Conservation (phyloP, 2,888 invertebrate genomes). For the Lycocerus yunnanus region DNA sequence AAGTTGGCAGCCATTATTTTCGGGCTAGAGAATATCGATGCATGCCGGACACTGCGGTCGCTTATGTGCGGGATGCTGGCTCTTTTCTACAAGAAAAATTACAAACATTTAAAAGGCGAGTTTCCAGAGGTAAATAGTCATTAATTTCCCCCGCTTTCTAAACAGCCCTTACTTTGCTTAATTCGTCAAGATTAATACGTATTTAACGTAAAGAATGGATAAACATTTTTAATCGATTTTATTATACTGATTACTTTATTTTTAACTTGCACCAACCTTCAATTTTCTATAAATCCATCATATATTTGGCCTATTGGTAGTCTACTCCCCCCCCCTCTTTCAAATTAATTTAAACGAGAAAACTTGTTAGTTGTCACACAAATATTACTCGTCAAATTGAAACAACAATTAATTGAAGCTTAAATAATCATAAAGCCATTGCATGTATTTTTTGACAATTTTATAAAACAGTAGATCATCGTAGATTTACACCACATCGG, state of each 20-base stretch:
- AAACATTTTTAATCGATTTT: background rate
- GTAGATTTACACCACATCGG: no score
- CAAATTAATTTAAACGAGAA: background rate
- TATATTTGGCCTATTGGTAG: background rate
- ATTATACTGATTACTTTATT: background rate
- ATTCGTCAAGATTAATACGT: background rate
- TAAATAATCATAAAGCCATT: background rate
- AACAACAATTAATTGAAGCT: background rate
- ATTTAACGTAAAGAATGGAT: background rate
- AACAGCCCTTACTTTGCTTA: background rate
- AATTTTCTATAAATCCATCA: background rate
- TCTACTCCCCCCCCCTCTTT: background rate
- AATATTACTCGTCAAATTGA: background rate
- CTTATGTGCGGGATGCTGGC: conserved; percentile 28
- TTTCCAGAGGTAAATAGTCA: conserved; percentile 28
- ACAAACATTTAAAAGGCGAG: conserved; percentile 24
- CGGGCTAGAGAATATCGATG: conserved; percentile 47
- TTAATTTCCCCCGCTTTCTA: conserved; percentile 9
- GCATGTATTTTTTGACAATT: background rate
- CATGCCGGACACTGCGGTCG: conserved; percentile 44
- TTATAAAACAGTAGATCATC: no score
- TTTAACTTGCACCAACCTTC: background rate
- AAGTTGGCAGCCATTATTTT: conserved; percentile 54
- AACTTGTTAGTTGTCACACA: background rate
- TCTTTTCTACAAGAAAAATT: conserved; percentile 28